Evolutionary conservation across 2,888 invertebrate genomes (phyloP), one percentile per base, ranked within the genome.

Genomic region (Drosophila multiciliata): DNA sequence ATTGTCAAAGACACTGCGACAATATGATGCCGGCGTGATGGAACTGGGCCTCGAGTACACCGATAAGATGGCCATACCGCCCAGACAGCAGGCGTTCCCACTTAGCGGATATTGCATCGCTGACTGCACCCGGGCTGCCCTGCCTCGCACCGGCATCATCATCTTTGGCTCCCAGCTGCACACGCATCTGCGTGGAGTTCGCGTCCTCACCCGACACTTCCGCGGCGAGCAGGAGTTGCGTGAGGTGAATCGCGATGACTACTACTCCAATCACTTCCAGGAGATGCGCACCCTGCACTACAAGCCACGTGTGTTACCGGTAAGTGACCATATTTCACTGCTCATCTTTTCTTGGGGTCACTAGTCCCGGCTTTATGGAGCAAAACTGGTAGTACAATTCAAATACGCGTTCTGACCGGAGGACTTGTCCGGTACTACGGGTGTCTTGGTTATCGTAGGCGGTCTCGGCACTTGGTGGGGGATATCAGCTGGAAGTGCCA

Each of bases 41-140:
- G 99, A 99, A 93, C 93, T 99, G 5, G 99, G 99, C 0, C 94
- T 99, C 53, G 99, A 99, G 91, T 99, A 99, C 91, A 97, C 97
- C 0, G 98, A 99, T 93, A 99, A 99, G 94, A 99, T 99, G 97
- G 99, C 98, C 0, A 98, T 99, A 75, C 99, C 99, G 0, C 98
- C 98, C 0, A 94, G 95, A 4, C 96, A 97, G 90, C 93, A 94
- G 59, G 94, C 94, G 4, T 99, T 99, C 93, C 94, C 95, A 0
- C 93, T 99, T 35, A 96, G 96, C 29, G 99, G 98, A 2, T 97
- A 98, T 92, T 99, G 99, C 91, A 96, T 97, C 62, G 95, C 97
- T 1, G 97, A 98, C 90, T 99, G 99, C 92, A 99, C 99, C 0
- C 95, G 96, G 68, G 96, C 97, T 91, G 96, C 97, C 62, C 92